Evolutionary conservation across 1,140 invertebrate genomes (phyloP), one percentile per base, ranked within the genome.

Genomic region (Platyscapa corneri): DNA sequence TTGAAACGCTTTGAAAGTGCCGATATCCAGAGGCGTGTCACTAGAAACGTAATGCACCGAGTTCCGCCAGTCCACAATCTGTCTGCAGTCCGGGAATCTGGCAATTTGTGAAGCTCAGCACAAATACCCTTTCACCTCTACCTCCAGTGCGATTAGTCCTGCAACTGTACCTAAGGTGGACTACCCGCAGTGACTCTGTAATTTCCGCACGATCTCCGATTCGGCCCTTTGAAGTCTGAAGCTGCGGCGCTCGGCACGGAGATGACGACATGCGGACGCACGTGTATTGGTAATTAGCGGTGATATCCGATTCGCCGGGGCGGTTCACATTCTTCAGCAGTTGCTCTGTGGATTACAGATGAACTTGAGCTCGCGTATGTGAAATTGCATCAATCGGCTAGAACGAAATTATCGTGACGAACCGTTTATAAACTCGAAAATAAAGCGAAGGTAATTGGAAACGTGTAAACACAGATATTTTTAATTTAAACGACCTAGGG

Each of bases 191-290:
- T 39, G 34, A 37, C 18, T 83, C 49, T 56, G 34, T 83, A 76
- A 64, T 83, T 83, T 76, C 81, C 37, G 49, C n/a, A 23, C 46
- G 70, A 75, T 75, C 53, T 72, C 56, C 72, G 14, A 60, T 53
- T 46, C 39, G 70, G 53, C 16, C 56, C 72, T 83, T 83, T 83
- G 82, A 83, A 83, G 72, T 83, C 72, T 16, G 56, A 82, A 75
- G 34, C 81, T 14, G 18, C 16, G 18, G 49, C 42, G 42, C 42
- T 74, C 10, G 37, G 16, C 34, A 42, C n/a, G 18, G 27, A 53
- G n/a, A 32, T 49, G 20, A 34, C 37, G n/a, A 65, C n/a, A 18
- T 23, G 60, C 32, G 39, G 37, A 39, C 37, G 34, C 60, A 14
- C 14, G 49, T 32, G 81, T 27, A 34, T 56, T 39, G 12, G 42